These are phyloP conservation scores for Lutjanus argentimaculatus DNA, from an alignment of 2,797 vertebrate genomes.

Conservation along the genomic window DNA sequence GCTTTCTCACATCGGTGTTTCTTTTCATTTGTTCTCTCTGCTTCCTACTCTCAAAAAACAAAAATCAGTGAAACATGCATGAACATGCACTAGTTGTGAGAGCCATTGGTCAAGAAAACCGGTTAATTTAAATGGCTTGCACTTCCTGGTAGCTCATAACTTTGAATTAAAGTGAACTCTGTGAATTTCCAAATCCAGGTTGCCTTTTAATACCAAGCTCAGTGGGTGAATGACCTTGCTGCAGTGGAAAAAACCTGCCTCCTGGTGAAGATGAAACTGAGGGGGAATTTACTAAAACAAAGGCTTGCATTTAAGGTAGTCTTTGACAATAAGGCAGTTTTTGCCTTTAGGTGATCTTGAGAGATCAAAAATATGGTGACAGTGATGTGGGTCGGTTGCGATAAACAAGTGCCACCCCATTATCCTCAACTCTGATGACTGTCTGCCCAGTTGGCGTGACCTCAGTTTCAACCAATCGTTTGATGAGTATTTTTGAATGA, in stretches of 20 bases:
- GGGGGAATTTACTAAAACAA: not conserved
- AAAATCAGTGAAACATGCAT: not conserved
- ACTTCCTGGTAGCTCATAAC: conserved; percentile 6
- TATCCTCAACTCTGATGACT: no score
- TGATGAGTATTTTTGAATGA: no score
- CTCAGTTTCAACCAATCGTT: no score
- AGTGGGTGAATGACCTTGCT: conserved; percentile 37
- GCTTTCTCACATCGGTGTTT: not conserved
- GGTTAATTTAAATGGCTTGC: conserved; percentile 28
- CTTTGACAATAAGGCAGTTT: no score
- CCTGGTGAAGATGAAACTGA: not conserved
- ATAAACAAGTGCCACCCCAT: no score
- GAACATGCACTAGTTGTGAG: not conserved
- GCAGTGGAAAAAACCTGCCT: not conserved
- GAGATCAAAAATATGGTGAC: not conserved
- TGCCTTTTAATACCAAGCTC: conserved; percentile 30
- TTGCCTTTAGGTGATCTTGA: not conserved
- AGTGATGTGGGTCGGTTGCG: not conserved
- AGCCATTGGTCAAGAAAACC: conserved; percentile 11
- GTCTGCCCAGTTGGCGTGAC: no score
- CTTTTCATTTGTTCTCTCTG: not conserved
- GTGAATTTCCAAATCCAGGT: conserved; percentile 42
- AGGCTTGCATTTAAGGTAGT: not conserved
- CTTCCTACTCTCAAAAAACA: not conserved
- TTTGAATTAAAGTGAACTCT: conserved; percentile 20